Conservation (phyloP, 1,140 invertebrate species). For the Spodoptera litura region DNA sequence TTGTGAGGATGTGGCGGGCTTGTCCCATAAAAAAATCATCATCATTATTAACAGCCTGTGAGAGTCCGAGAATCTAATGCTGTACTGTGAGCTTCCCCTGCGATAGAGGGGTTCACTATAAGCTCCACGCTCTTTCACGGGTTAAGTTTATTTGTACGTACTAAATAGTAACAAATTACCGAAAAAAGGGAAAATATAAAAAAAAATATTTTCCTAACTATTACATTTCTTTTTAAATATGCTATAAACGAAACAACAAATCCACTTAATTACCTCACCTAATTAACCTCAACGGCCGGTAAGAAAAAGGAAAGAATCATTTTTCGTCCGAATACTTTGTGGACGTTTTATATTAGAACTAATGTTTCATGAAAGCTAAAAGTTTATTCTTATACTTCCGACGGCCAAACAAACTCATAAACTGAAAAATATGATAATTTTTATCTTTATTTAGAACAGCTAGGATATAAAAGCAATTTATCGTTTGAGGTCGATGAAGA, state of each 20-base stretch:
- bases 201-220: neutral
- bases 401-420: neutral
- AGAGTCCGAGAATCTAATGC: too few species aligned
- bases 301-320: slow-evolving; percentile 4
- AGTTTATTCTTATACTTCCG: slow-evolving; percentile 23
- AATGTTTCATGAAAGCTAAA: slow-evolving; percentile 30
- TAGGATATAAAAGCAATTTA: too few species aligned
- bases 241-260: slow-evolving; percentile 37
- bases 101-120: too few species aligned
- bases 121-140: too few species aligned
- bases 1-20: too few species aligned
- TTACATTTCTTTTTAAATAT: slow-evolving; percentile 13
- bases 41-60: too few species aligned
- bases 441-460: neutral
- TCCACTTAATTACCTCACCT: slow-evolving; percentile 19
- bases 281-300: slow-evolving; percentile 6
- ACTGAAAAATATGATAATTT: slow-evolving; percentile 12
- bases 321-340: slow-evolving; percentile 24
- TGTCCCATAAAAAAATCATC: too few species aligned
- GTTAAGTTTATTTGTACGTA: too few species aligned
- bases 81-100: too few species aligned
- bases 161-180: too few species aligned
- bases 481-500: too few species aligned
- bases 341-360: slow-evolving; percentile 30
- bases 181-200: too few species aligned